Conservation (phyloP, 2,797 vertebrate genomes). For the Aldrovandia affinis region DNA sequence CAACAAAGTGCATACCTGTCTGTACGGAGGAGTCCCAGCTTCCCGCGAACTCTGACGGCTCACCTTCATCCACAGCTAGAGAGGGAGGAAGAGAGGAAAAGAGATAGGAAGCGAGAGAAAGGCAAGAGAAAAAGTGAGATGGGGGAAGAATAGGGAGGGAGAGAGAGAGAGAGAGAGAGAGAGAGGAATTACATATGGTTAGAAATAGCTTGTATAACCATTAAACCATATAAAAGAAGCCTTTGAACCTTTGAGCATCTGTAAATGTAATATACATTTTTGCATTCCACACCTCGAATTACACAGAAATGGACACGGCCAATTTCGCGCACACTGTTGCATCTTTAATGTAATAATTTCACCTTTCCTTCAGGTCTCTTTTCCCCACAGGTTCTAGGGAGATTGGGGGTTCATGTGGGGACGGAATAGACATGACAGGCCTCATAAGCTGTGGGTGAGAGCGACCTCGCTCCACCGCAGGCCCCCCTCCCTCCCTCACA, state of each 20-base stretch:
- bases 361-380: too few relatives aligned
- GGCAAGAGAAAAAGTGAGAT: conserved; percentile 26
- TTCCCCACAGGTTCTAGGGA: neutral
- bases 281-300: neutral
- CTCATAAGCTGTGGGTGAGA: neutral
- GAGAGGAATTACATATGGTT: neutral
- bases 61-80: conserved; percentile 90
- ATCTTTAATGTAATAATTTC: neutral
- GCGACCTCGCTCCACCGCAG: neutral
- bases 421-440: conserved; percentile 9
- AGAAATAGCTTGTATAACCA: conserved; percentile 14
- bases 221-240: neutral
- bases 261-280: too few relatives aligned
- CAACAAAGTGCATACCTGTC: conserved; percentile 79
- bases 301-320: neutral
- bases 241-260: neutral
- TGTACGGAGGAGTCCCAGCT: conserved; percentile 89
- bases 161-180: conserved; percentile 1
- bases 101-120: neutral
- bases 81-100: conserved; percentile 49
- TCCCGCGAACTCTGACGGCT: conserved; percentile 88
- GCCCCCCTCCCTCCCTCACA: neutral
- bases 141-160: neutral
- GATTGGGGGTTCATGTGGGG: neutral
- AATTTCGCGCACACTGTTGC: too few relatives aligned